These are phyloP conservation scores for Noctua janthe DNA, from an alignment of 2,888 invertebrate genomes.

Conservation along the genomic window DNA sequence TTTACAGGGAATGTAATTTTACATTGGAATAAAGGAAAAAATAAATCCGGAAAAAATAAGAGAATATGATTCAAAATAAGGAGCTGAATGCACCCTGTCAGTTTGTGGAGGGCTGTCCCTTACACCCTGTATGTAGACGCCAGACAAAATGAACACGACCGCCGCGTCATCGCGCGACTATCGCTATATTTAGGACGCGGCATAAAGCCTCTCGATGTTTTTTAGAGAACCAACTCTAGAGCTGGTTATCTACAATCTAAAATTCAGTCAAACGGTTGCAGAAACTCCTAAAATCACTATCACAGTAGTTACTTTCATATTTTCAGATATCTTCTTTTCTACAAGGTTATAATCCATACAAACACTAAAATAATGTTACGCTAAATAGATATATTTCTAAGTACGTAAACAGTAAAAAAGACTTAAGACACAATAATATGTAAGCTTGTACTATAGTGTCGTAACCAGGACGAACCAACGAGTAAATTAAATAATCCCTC, in stretches of 20 bases:
- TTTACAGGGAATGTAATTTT: no score
- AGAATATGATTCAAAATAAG: no score
- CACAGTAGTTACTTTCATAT: no score
- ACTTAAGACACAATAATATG: not conserved
- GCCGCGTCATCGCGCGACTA: not conserved
- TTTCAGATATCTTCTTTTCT: not conserved
- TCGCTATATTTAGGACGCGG: not conserved
- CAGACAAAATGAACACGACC: not conserved
- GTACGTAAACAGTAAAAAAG: not conserved
- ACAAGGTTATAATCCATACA: not conserved
- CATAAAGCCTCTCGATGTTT: not conserved
- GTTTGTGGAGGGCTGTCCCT: no score
- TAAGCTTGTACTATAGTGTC: not conserved
- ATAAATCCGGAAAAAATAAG: no score
- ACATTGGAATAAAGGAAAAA: no score
- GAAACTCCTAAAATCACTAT: no score
- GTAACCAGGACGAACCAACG: not conserved
- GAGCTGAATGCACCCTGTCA: no score
- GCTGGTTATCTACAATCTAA: not conserved
- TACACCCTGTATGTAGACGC: not conserved
- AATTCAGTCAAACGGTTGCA: not conserved
- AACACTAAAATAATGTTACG: not conserved
- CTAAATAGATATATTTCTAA: not conserved
- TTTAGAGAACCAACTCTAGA: not conserved
- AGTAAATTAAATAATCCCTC: slow-evolving; percentile 6